These are phyloP conservation scores for Drosophila ohnishii DNA, from an alignment of 1,140 invertebrate genomes.

Conservation along the genomic window DNA sequence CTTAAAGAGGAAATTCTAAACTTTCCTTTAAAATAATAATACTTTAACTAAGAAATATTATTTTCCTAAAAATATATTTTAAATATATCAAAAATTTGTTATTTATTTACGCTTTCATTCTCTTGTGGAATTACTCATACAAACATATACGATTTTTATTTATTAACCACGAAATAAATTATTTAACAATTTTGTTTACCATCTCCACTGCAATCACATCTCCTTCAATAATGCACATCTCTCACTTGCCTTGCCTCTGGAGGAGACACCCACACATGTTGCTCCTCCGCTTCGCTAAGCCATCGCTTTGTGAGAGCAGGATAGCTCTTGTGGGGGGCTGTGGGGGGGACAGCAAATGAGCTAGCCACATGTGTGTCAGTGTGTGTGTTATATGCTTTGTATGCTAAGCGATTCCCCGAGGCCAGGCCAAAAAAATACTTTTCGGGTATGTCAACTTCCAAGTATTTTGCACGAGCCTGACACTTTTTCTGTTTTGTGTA, in stretches of 20 bases:
- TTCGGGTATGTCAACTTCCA: slow-evolving; percentile 66
- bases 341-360: slow-evolving; percentile 15
- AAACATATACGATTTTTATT: no score
- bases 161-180: background rate
- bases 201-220: slow-evolving; percentile 1
- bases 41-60: background rate
- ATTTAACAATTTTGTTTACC: background rate
- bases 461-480: slow-evolving; percentile 79
- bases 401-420: slow-evolving; percentile 50
- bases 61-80: no score
- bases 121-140: no score
- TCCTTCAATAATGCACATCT: background rate
- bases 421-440: slow-evolving; percentile 11
- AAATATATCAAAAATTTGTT: no score
- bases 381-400: slow-evolving; percentile 11
- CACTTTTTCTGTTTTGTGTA: slow-evolving; percentile 70
- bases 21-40: background rate
- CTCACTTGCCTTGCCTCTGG: slow-evolving; percentile 7
- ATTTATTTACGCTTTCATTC: no score
- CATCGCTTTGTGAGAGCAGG: slow-evolving; percentile 16
- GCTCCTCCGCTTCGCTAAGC: slow-evolving; percentile 56
- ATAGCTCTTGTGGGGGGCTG: background rate
- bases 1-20: no score
- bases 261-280: slow-evolving; percentile 67
- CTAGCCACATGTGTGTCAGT: background rate